A percentile compares a stretch with the other conserved stretches of the same genome.
Conservation (phyloP, 2,113 vertebrate species). For the Microtus montanus region DNA sequence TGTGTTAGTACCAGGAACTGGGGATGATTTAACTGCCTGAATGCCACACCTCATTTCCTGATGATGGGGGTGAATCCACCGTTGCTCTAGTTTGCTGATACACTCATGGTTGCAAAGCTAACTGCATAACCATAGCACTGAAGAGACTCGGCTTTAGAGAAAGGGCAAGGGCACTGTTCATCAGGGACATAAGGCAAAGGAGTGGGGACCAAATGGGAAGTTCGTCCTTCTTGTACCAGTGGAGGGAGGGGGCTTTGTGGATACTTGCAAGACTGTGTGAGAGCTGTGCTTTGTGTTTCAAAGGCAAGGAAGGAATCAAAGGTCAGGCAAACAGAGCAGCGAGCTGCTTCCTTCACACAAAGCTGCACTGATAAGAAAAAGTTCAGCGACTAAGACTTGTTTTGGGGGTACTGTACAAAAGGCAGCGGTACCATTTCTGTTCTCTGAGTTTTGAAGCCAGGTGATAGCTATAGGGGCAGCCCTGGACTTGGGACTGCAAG, state of each 20-base stretch:
- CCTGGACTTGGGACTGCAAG: not conserved
- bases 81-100: conserved; percentile 63
- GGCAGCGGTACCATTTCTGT: not conserved
- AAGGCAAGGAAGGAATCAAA: not conserved
- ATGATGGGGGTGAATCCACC: conserved; percentile 50
- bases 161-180: conserved; percentile 39
- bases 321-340: not conserved
- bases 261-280: not conserved
- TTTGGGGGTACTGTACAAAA: not conserved
- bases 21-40: conserved; percentile 62
- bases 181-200: conserved; percentile 30
- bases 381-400: not conserved
- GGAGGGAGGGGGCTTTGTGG: conserved; percentile 8
- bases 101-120: conserved; percentile 62
- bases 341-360: not conserved
- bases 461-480: not conserved
- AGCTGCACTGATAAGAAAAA: not conserved
- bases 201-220: not conserved
- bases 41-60: conserved; percentile 60
- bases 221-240: not conserved
- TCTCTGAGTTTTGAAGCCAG: not conserved
- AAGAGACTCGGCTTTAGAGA: conserved; percentile 62
- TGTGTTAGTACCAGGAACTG: conserved; percentile 48
- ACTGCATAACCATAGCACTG: conserved; percentile 59
- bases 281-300: not conserved